phyloP scores from a whole-genome alignment of 2,113 vertebrate species.

The Daphoenositta chrysoptera region DNA sequence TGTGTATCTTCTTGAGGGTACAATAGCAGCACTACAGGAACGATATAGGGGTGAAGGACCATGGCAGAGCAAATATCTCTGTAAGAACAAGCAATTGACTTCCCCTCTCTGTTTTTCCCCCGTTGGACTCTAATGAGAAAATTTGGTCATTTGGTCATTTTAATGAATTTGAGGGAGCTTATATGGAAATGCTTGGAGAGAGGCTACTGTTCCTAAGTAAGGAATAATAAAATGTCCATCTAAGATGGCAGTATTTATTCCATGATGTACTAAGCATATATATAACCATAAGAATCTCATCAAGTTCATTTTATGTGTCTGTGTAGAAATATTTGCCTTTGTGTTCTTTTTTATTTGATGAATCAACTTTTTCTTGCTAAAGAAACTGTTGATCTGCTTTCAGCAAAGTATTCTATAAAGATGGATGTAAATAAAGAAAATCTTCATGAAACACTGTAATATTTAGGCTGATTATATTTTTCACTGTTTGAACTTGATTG shows the following conservation, averaged over 20 bases:
- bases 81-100: not conserved
- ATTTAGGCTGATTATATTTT: not conserved
- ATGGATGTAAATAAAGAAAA: not conserved
- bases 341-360: not conserved
- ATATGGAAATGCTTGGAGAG: not conserved
- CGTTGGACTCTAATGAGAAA: not conserved
- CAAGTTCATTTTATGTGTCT: not conserved
- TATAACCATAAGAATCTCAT: not conserved
- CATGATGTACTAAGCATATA: not conserved
- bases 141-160: not conserved
- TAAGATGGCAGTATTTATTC: not conserved
- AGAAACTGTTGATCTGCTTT: not conserved
- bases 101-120: not conserved
- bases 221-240: not conserved
- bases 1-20: not conserved
- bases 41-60: not conserved
- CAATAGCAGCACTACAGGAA: not conserved
- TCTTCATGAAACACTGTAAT: not conserved
- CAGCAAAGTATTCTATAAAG: not conserved
- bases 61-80: not conserved
- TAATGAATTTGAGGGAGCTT: not conserved
- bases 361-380: not conserved
- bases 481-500: not conserved
- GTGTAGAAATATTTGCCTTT: not conserved
- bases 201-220: not conserved